These are phyloP conservation scores for Stomorhina lunata DNA, from an alignment of 2,888 invertebrate species.

Conservation along the genomic window DNA sequence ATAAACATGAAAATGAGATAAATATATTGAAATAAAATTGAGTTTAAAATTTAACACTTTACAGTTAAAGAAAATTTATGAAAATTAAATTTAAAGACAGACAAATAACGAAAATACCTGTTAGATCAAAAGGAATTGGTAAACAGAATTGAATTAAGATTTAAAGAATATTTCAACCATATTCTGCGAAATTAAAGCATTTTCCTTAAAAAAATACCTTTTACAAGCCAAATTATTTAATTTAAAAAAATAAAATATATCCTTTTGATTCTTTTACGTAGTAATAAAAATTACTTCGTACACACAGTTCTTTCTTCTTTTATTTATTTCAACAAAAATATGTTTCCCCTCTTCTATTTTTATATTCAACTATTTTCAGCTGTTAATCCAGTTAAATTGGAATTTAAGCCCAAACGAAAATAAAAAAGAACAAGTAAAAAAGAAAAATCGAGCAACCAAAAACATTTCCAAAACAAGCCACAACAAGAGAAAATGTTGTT, in stretches of 20 bases:
- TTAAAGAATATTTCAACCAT: too few species aligned
- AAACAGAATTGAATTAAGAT: too few species aligned
- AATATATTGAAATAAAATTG: constrained; percentile 14
- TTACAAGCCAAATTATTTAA: too few species aligned
- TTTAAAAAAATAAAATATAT: too few species aligned
- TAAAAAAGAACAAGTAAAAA: background rate
- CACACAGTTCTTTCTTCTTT: background rate
- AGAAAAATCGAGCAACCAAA: constrained; percentile 18
- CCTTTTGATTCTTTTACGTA: too few species aligned
- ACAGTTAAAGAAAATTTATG: too few species aligned
- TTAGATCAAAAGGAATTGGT: too few species aligned
- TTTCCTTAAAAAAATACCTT: too few species aligned
- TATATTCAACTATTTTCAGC: constrained; percentile 52
- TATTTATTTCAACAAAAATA: too few species aligned
- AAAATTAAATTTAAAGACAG: too few species aligned
- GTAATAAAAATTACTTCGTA: background rate
- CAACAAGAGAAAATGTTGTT: constrained; percentile 32
- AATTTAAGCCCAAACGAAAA: constrained; percentile 55
- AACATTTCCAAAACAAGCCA: constrained; percentile 54
- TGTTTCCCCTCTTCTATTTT: background rate
- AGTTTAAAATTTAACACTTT: background rate
- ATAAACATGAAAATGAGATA: constrained; percentile 29
- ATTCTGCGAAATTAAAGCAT: too few species aligned
- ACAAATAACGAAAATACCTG: too few species aligned
- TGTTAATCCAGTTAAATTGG: constrained; percentile 64